Conservation (phyloP, 2,888 invertebrate genomes). For the Cyaniris semiargus region DNA sequence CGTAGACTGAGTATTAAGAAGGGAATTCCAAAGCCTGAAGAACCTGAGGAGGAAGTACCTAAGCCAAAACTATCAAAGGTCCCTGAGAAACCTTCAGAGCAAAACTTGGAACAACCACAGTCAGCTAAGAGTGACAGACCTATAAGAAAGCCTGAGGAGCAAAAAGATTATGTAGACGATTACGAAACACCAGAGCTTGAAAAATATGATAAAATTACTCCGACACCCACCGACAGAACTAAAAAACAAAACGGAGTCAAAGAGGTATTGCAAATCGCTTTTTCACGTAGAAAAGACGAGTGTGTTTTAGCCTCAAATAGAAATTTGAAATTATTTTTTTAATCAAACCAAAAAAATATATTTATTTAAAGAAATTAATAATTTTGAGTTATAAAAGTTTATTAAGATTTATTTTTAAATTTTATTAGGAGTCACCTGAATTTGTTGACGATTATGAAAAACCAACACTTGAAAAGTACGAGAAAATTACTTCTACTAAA, state of each 20-base stretch:
- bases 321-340: no score
- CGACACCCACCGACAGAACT: slow-evolving; percentile 63
- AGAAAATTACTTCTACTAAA: slow-evolving; percentile 74
- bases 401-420: slow-evolving; percentile 10
- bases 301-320: not conserved
- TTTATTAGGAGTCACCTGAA: slow-evolving; percentile 65
- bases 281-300: not conserved
- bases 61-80: slow-evolving; percentile 67
- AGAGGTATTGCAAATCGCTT: slow-evolving; percentile 54
- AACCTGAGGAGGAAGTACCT: slow-evolving; percentile 69
- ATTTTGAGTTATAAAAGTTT: slow-evolving; percentile 54
- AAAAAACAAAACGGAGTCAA: slow-evolving; percentile 72
- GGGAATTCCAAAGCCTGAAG: slow-evolving; percentile 65
- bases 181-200: slow-evolving; percentile 87
- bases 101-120: slow-evolving; percentile 64
- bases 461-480: slow-evolving; percentile 85
- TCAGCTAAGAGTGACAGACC: slow-evolving; percentile 64
- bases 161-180: slow-evolving; percentile 82
- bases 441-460: slow-evolving; percentile 86
- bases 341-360: no score
- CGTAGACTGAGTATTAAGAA: slow-evolving; percentile 69
- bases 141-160: slow-evolving; percentile 67
- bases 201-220: slow-evolving; percentile 82
- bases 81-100: slow-evolving; percentile 63
- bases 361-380: no score